Base-by-base conservation (phyloP, 2,888 invertebrate species). In the Cerceris ruficornis region DNA sequence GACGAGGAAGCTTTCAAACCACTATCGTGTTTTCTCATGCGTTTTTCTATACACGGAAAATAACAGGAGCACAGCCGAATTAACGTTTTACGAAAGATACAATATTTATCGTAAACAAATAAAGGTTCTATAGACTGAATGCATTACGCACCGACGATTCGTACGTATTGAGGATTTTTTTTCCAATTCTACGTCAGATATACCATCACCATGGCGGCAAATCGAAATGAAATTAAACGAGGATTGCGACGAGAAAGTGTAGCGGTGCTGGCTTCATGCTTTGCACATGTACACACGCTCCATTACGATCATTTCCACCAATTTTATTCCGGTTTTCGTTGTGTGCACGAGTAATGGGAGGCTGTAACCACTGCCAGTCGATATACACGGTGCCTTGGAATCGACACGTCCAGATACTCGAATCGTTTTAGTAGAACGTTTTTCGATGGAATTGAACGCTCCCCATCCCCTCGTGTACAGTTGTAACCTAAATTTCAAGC, bases 221-320 rank as follows among this genome's bases (percentile, higher is more conserved):
- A 77, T 69, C 75, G 77, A 74, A 81, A 81, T 74, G 83, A 76
- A 83, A 83, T 83, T 83, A 83, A 83, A 81, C 75, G 77, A 68
- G 72, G 71, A 46, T 8, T n/a, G 72, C 65, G 39, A 50, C 52
- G 54, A 52, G 55, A 70, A 75, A 75, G 67, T 71, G 68, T 50
- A 69, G 75, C 15, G 4, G 14, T 66, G 9, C 52, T 52, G 43
- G 50, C 46, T 11, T 11, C 50, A 42, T 14, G 0, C 15, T 14
- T 43, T 49, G 39, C 17, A 50, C 17, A 43, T 14, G n/a, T 49
- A 14, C 69, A 17, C 54, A 62, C 69, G 69, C 74, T 83, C 81
- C 81, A 81, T 83, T 83, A 83, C 83, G 74, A 83, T 81, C 76
- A 74, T 81, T 81, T 81, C 73, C 83, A 74, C 73, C 81, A 81